These are phyloP conservation scores for Neomorphus geoffroyi DNA, from an alignment of 2,797 vertebrate genomes.

Conservation along the genomic window DNA sequence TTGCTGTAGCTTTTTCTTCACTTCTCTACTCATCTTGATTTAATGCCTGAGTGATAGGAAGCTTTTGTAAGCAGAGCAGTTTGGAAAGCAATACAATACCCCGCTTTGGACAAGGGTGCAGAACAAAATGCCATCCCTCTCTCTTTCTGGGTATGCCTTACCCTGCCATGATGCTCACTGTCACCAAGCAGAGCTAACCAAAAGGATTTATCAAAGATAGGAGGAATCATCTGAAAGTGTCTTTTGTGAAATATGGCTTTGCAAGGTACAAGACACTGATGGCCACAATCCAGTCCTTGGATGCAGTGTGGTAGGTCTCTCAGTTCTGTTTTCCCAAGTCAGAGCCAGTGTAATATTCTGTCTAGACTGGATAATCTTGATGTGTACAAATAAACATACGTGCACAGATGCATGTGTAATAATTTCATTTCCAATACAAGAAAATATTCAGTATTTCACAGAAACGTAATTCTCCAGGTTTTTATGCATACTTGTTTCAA, in stretches of 20 bases:
- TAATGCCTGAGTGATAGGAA: neutral
- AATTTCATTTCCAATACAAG: neutral
- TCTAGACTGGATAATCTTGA: neutral
- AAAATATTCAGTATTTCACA: neutral
- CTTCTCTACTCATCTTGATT: neutral
- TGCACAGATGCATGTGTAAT: neutral
- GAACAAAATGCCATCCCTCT: neutral
- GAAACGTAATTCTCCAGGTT: neutral
- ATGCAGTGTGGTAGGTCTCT: neutral
- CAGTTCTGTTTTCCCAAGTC: neutral
- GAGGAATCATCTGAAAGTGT: neutral
- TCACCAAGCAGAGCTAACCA: neutral
- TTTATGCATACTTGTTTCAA: neutral
- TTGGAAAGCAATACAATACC: neutral
- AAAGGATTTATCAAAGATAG: neutral
- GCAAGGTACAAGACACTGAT: neutral
- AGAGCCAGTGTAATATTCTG: neutral
- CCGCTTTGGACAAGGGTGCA: neutral
- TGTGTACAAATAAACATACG: neutral
- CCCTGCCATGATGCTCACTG: neutral
- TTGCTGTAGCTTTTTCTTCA: neutral
- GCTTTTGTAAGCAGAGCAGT: neutral
- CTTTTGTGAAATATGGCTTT: neutral
- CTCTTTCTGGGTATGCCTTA: neutral
- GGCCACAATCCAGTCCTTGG: neutral